Percentiles rank a stretch among this genome's conserved stretches.
Conservation (phyloP, 1,140 invertebrate species). For the Drosophila pseudoobscura region DNA sequence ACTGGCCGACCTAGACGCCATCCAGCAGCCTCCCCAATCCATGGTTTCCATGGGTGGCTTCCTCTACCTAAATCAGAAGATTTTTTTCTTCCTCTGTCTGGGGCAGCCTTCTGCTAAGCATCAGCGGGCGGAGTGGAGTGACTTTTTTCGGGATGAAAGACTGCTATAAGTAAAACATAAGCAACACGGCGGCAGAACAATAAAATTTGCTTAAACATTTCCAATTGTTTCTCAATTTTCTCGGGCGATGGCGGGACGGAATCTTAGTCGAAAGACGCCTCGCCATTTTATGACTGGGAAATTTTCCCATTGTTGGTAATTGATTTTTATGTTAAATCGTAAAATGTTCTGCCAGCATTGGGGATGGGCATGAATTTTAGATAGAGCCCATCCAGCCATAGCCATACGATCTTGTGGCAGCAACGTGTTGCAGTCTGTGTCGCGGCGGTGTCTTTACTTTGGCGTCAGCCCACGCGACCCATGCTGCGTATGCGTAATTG, state of each 20-base stretch:
- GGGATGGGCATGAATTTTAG: conserved; percentile 68
- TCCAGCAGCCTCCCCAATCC: conserved; percentile 4
- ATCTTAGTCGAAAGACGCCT: conserved; percentile 52
- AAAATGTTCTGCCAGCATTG: conserved; percentile 46
- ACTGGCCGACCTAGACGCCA: conserved; percentile 36
- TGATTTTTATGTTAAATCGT: conserved; percentile 81
- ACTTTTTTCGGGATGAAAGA: no score
- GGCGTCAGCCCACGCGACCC: not conserved
- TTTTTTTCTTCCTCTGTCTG: conserved; percentile 1
- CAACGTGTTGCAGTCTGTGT: conserved; percentile 65
- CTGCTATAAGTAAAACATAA: conserved; percentile 47
- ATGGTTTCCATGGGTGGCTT: conserved; percentile 8
- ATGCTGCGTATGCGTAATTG: conserved; percentile 75
- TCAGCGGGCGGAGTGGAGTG: not conserved
- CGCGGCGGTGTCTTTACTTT: no score
- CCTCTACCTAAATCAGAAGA: conserved; percentile 11
- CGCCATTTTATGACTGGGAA: conserved; percentile 74
- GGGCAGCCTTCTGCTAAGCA: conserved; percentile 28
- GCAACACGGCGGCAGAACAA: conserved; percentile 47
- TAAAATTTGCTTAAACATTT: conserved; percentile 73
- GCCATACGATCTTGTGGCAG: conserved; percentile 3
- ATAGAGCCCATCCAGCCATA: conserved; percentile 43
- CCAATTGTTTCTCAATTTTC: conserved; percentile 74
- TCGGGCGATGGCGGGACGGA: conserved; percentile 5
- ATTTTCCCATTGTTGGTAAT: conserved; percentile 80